Evolutionary conservation across 2,113 vertebrate species (phyloP).

Genomic region (Stigmatopora argus): DNA sequence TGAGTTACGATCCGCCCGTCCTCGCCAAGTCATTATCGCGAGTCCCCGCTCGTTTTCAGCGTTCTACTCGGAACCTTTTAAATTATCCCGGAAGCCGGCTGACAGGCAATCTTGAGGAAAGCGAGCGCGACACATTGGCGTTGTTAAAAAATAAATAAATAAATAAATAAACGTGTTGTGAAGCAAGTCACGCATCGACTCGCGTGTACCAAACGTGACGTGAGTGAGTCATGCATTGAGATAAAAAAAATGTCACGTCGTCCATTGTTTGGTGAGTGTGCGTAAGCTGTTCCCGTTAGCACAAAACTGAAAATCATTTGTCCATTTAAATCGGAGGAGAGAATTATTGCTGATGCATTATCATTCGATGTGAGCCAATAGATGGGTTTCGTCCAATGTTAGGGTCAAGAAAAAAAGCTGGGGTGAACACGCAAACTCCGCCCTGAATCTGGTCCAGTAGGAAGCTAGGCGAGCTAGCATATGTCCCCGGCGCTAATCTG

Average conservation of each 20-base stretch:
- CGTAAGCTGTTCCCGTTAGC: too few relatives aligned
- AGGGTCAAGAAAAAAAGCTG: not conserved
- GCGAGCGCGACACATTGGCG: constrained; percentile 9
- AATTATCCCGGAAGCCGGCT: constrained; percentile 3
- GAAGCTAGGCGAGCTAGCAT: constrained; percentile 44
- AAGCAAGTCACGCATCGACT: constrained; percentile 15
- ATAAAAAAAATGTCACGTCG: not conserved
- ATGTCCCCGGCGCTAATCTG: constrained; percentile 60
- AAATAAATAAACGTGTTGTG: constrained; percentile 8
- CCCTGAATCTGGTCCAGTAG: not conserved
- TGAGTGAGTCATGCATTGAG: constrained; percentile 1
- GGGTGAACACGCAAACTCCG: not conserved
- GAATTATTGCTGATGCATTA: too few relatives aligned
- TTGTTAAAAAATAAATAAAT: not conserved
- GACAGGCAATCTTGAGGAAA: constrained; percentile 42
- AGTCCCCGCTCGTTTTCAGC: constrained; percentile 21
- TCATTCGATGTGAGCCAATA: too few relatives aligned
- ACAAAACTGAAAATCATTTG: not conserved
- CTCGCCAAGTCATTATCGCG: constrained; percentile 9
- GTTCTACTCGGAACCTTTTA: constrained; percentile 24
- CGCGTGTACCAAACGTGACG: constrained; percentile 8
- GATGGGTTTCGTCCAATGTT: too few relatives aligned
- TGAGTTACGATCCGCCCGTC: constrained; percentile 12
- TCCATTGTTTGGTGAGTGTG: not conserved
- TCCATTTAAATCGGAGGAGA: too few relatives aligned